Percentiles rank a stretch among this genome's conserved stretches.
Conservation (phyloP, 2,113 vertebrate species). For the Pogonocichla stellata region DNA sequence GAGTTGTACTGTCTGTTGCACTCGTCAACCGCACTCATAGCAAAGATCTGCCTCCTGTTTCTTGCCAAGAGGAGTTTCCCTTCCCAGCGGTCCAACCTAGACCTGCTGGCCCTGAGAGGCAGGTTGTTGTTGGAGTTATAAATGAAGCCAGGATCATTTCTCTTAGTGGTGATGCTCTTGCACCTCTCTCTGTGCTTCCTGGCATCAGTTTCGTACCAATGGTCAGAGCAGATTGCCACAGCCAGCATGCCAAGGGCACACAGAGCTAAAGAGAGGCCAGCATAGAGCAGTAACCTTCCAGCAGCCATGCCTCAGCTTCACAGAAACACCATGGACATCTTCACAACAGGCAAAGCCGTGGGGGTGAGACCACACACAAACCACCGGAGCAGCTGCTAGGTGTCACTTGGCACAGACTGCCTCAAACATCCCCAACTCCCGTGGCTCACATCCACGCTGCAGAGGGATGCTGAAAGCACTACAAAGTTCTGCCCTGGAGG, state of each 20-base stretch:
- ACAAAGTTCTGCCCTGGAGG: constrained; percentile 66
- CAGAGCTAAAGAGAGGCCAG: constrained; percentile 94
- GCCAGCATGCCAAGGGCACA: constrained; percentile 98
- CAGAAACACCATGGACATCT: constrained; percentile 81
- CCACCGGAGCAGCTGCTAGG: not conserved
- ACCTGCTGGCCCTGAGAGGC: constrained; percentile 90
- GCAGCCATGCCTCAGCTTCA: constrained; percentile 95
- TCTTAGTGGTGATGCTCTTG: constrained; percentile 92
- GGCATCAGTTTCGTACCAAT: constrained; percentile 99
- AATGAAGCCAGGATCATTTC: constrained; percentile 97
- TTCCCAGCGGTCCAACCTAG: constrained; percentile 89
- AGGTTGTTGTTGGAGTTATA: constrained; percentile 99
- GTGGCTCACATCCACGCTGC: constrained; percentile 11
- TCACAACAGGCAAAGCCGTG: constrained; percentile 48
- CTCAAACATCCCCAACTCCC: constrained; percentile 28
- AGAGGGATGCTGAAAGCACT: not conserved
- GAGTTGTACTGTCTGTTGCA: constrained; percentile 97
- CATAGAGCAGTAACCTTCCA: constrained; percentile 96
- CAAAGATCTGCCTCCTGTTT: constrained; percentile 94
- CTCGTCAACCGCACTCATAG: constrained; percentile 94
- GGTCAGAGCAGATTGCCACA: constrained; percentile 97
- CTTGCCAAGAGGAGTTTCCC: constrained; percentile 89
- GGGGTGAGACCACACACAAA: not conserved
- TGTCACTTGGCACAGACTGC: constrained; percentile 12
- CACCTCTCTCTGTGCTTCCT: constrained; percentile 94